Conservation (phyloP, 2,113 vertebrate genomes). For the Panthera tigris region DNA sequence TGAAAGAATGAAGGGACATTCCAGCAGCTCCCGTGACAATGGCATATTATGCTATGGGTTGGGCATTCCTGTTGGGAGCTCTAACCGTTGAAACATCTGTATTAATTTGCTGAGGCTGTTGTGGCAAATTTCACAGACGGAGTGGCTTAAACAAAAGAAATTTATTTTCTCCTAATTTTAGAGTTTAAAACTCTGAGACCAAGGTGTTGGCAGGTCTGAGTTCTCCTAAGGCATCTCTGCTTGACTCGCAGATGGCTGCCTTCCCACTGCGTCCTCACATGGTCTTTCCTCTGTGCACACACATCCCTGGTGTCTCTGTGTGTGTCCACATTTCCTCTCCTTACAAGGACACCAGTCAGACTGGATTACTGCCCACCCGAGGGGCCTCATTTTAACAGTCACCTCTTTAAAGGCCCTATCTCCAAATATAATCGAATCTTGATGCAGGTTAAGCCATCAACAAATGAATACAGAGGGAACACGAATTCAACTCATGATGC, state of each 20-base stretch:
- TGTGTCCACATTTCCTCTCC: background rate
- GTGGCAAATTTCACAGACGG: background rate
- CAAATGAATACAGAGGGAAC: background rate
- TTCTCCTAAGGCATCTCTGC: background rate
- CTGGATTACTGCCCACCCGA: background rate
- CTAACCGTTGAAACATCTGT: background rate
- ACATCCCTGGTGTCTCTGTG: background rate
- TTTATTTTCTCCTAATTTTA: background rate
- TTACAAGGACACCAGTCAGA: background rate
- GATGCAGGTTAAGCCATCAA: background rate
- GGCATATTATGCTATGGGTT: accelerated
- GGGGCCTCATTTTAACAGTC: background rate
- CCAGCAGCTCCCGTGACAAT: background rate
- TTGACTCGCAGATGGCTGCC: background rate
- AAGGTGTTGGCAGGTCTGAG: background rate
- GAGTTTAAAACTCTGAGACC: background rate
- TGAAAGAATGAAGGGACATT: background rate
- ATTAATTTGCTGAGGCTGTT: background rate
- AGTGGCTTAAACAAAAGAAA: background rate
- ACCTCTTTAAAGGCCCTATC: background rate
- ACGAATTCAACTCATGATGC: background rate
- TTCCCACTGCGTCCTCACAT: background rate
- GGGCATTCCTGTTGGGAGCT: background rate
- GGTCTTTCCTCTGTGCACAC: background rate
- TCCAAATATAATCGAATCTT: background rate